Evolutionary conservation across 2,113 vertebrate genomes (phyloP).

Genomic region (Catagonus wagneri): DNA sequence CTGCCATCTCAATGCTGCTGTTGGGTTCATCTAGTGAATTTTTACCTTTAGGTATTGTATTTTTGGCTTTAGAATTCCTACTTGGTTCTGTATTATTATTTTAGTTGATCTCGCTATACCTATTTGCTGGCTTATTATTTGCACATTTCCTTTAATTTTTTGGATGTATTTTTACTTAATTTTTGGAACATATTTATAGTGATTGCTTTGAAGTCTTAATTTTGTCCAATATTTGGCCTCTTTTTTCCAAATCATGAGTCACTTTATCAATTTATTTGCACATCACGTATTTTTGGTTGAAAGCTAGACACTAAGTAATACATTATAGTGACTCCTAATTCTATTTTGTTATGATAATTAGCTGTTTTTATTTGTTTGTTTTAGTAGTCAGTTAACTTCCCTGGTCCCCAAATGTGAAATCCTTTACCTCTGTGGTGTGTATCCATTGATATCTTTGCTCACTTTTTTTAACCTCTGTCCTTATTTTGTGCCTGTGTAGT

Average conservation of each 20-base stretch:
- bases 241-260: neutral
- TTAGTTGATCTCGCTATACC: neutral
- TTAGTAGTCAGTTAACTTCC: neutral
- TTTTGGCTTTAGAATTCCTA: conserved; percentile 13
- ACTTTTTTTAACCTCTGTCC: neutral
- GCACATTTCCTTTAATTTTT: neutral
- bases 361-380: neutral
- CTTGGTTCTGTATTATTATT: neutral
- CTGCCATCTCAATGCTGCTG: neutral
- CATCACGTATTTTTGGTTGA: neutral
- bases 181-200: neutral
- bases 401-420: neutral
- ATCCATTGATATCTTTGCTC: neutral
- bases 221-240: neutral
- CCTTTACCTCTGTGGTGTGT: neutral
- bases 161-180: neutral
- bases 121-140: neutral
- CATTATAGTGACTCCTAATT: neutral
- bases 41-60: neutral
- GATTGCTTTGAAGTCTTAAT: neutral
- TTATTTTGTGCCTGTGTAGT: neutral
- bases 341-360: neutral
- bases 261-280: neutral
- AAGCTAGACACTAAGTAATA: neutral
- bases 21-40: neutral